Evolutionary conservation across 2,113 vertebrate species (phyloP), one percentile per base, ranked within the genome.

Genomic region (Cromileptes altivelis): DNA sequence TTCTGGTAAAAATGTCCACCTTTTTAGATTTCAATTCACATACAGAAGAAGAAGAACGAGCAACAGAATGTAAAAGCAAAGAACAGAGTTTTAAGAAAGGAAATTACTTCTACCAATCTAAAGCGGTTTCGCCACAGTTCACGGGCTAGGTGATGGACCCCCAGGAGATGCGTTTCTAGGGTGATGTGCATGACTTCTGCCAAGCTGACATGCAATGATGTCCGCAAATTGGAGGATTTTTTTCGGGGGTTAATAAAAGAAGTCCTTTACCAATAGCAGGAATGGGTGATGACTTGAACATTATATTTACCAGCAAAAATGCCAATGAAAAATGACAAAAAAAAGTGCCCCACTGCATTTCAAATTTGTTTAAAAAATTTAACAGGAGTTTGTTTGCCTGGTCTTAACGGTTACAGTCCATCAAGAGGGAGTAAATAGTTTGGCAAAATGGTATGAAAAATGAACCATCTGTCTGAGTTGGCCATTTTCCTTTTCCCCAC

Each of bases 271-370:
- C 78, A 91, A 93, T 78, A 88, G 81, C 75, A 90, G 87, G 86
- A 90, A 86, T 67, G 85, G 82, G 78, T 82, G 84, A 75, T 88
- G 89, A 91, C 27, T 72, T 70, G 52, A 81, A 86, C 77, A 78
- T 86, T 88, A 93, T 80, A 93, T 85, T 92, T 92, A 90, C 88
- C 92, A 94, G 93, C 85, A 93, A 92, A 93, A 92, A 85, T 72
- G 71, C 84, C 68, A 87, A 90, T 88, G 63, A 81, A 81, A 78
- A 76, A 57, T 72, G 61, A 81, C 37, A 76, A 71, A 64, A 80
- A 75, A 75, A 64, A 75, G 89, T 91, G 85, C 88, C 90, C 89
- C 81, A 78, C 85, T 88, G 84, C 84, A 90, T 93, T 92, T 92
- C 62, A 73, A 82, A 85, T 87, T 85, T 67, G 71, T 58, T 85